Conservation (phyloP, 2,888 invertebrate species). For the Drosophila siamana region DNA sequence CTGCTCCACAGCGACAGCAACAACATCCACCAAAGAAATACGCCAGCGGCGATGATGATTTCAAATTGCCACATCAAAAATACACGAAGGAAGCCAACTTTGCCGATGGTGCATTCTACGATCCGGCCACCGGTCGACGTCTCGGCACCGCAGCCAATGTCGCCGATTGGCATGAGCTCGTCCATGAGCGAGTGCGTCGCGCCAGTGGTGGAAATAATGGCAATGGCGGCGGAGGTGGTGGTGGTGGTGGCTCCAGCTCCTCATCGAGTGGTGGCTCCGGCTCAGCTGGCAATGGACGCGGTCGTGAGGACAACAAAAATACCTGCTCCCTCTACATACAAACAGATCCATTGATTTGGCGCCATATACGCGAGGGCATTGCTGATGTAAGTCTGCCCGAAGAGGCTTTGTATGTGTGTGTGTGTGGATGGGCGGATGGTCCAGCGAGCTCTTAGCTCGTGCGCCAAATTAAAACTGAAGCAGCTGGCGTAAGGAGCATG, state of each 20-base stretch:
- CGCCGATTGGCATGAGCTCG: constrained; percentile 86
- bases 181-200: constrained; percentile 86
- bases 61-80: constrained; percentile 89
- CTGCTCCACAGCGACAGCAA: constrained; percentile 46
- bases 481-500: constrained; percentile 12
- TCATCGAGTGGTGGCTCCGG: constrained; percentile 68
- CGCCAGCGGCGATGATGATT: constrained; percentile 82
- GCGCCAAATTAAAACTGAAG: constrained; percentile 63
- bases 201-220: constrained; percentile 80
- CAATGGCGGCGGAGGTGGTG: constrained; percentile 86
- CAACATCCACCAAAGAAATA: constrained; percentile 84
- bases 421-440: background rate
- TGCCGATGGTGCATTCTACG: constrained; percentile 82
- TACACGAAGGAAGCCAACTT: constrained; percentile 92
- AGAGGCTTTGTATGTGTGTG: background rate
- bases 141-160: constrained; percentile 79
- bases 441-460: constrained; percentile 24
- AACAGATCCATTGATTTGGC: constrained; percentile 99
- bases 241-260: constrained; percentile 82
- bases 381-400: constrained; percentile 88
- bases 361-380: constrained; percentile 94
- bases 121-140: constrained; percentile 81
- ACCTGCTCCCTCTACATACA: constrained; percentile 98
- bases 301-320: constrained; percentile 91
- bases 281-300: constrained; percentile 77